Evolutionary conservation across 1,140 invertebrate species (phyloP), one percentile per base, ranked within the genome.

Genomic region (Zaprionus vittiger): DNA sequence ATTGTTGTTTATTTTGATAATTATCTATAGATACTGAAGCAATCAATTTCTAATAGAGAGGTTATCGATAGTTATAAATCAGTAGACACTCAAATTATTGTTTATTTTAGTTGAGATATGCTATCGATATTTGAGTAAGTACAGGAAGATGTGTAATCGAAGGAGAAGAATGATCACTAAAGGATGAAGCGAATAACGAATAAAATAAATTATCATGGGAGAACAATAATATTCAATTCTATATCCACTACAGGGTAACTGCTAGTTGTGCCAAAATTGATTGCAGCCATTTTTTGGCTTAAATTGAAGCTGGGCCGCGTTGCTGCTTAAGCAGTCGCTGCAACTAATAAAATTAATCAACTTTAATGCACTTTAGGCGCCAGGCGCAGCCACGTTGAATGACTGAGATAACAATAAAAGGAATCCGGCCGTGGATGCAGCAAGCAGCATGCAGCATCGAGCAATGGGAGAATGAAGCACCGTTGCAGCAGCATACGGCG

Each of bases 321-420:
- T 44, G 20, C 47, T 17, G 20, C 44, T 44, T 31, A 61, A 26
- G 37, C 59, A 57, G 49, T 57, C 54, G 20, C 34, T 52, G 41
- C 37, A 26, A 83, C 73, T 89, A 83, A 87, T 87, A 87, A 87
- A 83, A 87, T 89, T 89, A 89, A 87, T 87, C 83, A 87, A 80
- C 83, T 87, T 87, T 87, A 87, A 87, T 87, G 83, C 83, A 87
- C 78, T 83, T 77, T 57, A 54, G 61, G 26, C 47, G 64, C 71
- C 56, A 41, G 31, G 54, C 47, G 38, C 49, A 54, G 24, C 69
- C 77, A 89, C 75, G 84, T 73, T 76, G 83, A 89, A 89, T 89
- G 81, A 65, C 84, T 89, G 69, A 89, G 83, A 87, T 87, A 87
- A 87, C 83, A 87, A 87, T 87, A 89, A 89, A 84, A 79, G 77